Evolutionary conservation across 1,140 invertebrate species (phyloP), one percentile per base, ranked within the genome.

Genomic region (Halesus radiatus): DNA sequence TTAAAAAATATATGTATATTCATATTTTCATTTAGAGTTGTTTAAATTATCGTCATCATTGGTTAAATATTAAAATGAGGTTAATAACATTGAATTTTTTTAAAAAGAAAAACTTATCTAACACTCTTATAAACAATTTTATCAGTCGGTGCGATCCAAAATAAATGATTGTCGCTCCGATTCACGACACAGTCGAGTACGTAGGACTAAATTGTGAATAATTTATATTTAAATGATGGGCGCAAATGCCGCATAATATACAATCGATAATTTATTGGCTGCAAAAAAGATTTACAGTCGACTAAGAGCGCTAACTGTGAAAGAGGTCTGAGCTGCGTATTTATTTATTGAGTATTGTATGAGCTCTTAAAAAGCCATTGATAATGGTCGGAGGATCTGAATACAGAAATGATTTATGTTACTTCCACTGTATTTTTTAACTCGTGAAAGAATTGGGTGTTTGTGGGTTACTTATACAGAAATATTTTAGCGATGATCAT

Each of bases 181-280:
- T 15, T 50, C 37, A 68, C 37, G 64, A 68, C 64, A 68, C 32
- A 5, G 13, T 18, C n/a, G 10, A 13, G 22, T 72, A 23, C 22
- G 52, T 56, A 6, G 16, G 10, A 75, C 26, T 8, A n/a, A 75
- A n/a, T 56, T 37, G 26, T 75, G 54, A 75, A 75, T 58, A 58
- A 75, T 56, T 72, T 56, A 37, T 32, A 56, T 75, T 58, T 56
- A 75, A 75, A 75, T 75, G 72, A 29, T 58, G 32, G 72, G 72
- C 53, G 54, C 23, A 56, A 75, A 75, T 56, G 16, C 53, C 54
- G 15, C 53, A 66, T 26, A 13, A 45, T 45, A 45, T 10, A 45
- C 58, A 54, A 75, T 75, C n/a, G 22, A 56, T 75, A 58, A 75
- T 75, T 75, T 75, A 75, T 75, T 29, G 72, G 7, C 23, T 56